A percentile compares a stretch with the other conserved stretches of the same genome.
phyloP scores from a whole-genome alignment of 1,140 invertebrate genomes.

The Saxidomus purpurata region DNA sequence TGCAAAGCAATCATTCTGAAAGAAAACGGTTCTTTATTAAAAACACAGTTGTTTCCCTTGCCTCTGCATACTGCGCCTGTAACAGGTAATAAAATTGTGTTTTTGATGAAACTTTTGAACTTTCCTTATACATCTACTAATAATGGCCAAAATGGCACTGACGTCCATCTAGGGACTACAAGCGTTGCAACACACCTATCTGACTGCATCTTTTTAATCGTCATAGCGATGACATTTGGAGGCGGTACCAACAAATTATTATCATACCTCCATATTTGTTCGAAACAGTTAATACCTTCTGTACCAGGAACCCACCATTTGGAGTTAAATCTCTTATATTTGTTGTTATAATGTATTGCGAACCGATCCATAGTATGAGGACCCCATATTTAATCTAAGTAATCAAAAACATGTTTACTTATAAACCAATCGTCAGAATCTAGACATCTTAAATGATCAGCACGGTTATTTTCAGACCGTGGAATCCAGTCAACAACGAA shows the following conservation, averaged over 20 bases:
- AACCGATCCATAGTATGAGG: too few relatives aligned
- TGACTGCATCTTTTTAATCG: neutral
- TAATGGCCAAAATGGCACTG: constrained; percentile 18
- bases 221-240: neutral
- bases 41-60: constrained; percentile 32
- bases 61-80: neutral
- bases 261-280: neutral
- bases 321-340: constrained; percentile 3
- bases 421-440: neutral
- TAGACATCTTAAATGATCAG: neutral
- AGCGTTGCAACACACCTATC: neutral
- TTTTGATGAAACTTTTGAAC: constrained; percentile 5
- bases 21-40: constrained; percentile 6
- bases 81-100: neutral
- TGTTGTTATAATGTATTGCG: neutral
- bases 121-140: neutral
- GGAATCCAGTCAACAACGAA: constrained; percentile 19
- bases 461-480: too few relatives aligned
- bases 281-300: too few relatives aligned
- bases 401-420: too few relatives aligned
- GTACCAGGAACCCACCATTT: too few relatives aligned
- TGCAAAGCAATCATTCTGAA: constrained; percentile 58
- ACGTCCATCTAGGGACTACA: neutral
- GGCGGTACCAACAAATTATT: constrained; percentile 29
- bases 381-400: neutral